phyloP scores from a whole-genome alignment of 2,113 vertebrate species.

The Tamias sibiricus region DNA sequence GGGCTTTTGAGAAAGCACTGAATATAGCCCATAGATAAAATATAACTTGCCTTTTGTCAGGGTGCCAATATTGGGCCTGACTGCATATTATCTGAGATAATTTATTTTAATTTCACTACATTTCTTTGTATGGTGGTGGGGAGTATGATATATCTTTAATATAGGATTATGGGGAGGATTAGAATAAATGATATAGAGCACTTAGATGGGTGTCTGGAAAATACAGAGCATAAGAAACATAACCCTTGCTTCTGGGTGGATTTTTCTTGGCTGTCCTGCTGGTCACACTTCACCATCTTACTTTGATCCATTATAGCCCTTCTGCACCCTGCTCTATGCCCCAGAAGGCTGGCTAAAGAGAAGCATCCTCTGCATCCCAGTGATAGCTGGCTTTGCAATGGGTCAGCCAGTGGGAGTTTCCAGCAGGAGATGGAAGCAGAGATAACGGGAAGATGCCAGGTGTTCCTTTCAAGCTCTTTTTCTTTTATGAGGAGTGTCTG shows the following conservation, averaged over 20 bases:
- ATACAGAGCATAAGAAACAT: not conserved
- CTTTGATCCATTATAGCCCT: not conserved
- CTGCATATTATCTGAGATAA: not conserved
- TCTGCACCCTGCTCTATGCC: not conserved
- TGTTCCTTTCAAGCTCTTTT: not conserved
- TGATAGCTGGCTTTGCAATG: not conserved
- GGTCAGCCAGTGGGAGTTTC: no score
- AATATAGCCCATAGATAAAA: not conserved
- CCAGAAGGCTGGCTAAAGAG: not conserved
- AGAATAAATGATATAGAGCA: not conserved
- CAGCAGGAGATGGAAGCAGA: not conserved
- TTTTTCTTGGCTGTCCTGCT: not conserved
- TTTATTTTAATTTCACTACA: conserved; percentile 2
- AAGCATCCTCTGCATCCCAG: not conserved
- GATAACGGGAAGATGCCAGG: not conserved
- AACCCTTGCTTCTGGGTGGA: not conserved
- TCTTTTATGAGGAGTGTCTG: not conserved
- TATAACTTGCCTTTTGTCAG: not conserved
- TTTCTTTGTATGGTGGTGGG: not conserved
- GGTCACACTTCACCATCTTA: not conserved
- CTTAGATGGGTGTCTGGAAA: not conserved
- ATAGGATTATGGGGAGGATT: not conserved
- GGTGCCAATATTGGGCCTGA: not conserved
- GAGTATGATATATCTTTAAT: not conserved
- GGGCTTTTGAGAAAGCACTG: not conserved